These are phyloP conservation scores for Lytechinus variegatus DNA, from an alignment of 35 echinoderm and acorn worm species.

Conservation along the genomic window DNA sequence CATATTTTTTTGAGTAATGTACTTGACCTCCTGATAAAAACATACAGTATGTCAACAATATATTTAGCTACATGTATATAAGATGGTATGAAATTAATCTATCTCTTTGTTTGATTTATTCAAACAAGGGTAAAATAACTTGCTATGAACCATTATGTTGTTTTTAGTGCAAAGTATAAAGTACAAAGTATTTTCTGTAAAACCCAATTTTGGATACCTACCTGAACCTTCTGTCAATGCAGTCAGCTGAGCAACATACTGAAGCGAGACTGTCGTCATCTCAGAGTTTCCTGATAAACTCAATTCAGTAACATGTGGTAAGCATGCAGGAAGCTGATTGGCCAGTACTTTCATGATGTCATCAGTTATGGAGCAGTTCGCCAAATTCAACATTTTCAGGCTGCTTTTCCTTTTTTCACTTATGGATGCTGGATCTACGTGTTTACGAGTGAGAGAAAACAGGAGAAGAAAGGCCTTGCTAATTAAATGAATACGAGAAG, in stretches of 20 bases:
- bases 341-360: constrained; percentile 56
- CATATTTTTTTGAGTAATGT: no score
- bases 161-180: no score
- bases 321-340: constrained; percentile 52
- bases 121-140: no score
- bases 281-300: constrained; percentile 61
- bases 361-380: constrained; percentile 62
- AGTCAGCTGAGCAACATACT: not conserved
- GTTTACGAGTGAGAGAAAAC: not conserved
- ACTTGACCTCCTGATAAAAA: no score
- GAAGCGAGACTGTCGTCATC: constrained; percentile 40
- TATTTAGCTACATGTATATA: no score
- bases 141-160: no score
- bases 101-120: no score
- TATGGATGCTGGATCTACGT: not conserved
- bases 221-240: not conserved
- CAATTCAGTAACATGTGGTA: constrained; percentile 52
- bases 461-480: not conserved
- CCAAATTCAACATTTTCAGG: constrained; percentile 41
- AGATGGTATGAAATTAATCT: no score
- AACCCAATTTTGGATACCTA: not conserved
- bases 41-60: no score
- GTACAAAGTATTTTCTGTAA: not conserved
- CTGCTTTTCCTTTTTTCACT: not conserved
- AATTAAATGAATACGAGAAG: no score